A percentile compares a stretch with the other conserved stretches of the same genome.
These are phyloP conservation scores for Pyrocoelia pectoralis DNA, from an alignment of 2,888 invertebrate species.

Conservation along the genomic window DNA sequence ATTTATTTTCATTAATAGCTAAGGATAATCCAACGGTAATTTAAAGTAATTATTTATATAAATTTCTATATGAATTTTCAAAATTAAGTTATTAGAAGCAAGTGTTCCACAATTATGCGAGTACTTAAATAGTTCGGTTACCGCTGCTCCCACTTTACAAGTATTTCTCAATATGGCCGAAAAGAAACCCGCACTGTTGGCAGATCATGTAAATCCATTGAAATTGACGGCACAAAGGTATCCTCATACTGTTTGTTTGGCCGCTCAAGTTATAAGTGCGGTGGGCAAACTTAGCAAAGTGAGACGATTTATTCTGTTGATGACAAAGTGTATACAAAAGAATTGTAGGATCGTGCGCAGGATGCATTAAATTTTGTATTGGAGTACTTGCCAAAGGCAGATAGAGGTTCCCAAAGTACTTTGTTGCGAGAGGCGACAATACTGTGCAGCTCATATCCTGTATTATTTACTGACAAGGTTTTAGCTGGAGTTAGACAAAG, in stretches of 20 bases:
- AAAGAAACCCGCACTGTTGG: constrained; percentile 72
- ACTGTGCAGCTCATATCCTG: constrained; percentile 81
- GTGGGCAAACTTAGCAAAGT: constrained; percentile 77
- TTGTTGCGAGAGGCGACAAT: constrained; percentile 82
- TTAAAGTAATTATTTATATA: constrained; percentile 11
- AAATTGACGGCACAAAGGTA: constrained; percentile 72
- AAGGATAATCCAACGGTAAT: constrained; percentile 77
- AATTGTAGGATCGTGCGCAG: constrained; percentile 75
- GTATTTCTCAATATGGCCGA: constrained; percentile 80
- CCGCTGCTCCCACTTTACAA: constrained; percentile 71
- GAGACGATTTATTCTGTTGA: too few relatives aligned
- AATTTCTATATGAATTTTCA: constrained; percentile 16
- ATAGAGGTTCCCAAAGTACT: constrained; percentile 76
- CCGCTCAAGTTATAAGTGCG: constrained; percentile 75
- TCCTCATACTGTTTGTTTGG: constrained; percentile 71
- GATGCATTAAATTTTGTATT: constrained; percentile 84
- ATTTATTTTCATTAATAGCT: constrained; percentile 84
- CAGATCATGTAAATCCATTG: constrained; percentile 75
- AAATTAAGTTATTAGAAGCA: constrained; percentile 73
- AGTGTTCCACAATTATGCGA: constrained; percentile 84
- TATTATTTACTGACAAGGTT: constrained; percentile 81
- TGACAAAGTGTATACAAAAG: background rate
- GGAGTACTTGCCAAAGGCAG: constrained; percentile 75
- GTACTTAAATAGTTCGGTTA: constrained; percentile 71
- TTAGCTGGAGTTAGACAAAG: constrained; percentile 77